Conservation (phyloP, 2,113 vertebrate species). For the Bagarius yarrelli region DNA sequence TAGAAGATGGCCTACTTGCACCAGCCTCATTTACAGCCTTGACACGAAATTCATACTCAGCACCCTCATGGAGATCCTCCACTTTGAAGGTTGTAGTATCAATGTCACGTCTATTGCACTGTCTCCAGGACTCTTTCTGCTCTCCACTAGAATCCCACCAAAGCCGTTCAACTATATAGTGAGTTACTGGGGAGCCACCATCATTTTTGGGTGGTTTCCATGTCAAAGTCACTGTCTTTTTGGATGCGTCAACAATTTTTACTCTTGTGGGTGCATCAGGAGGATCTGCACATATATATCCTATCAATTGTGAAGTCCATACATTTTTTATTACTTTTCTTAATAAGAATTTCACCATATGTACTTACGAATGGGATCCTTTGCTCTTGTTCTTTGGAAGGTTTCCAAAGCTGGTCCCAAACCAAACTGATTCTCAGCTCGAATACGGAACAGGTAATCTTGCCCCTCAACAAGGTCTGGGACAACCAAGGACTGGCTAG, state of each 20-base stretch:
- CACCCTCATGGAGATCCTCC: conserved; percentile 90
- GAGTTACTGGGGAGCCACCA: conserved; percentile 92
- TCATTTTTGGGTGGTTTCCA: conserved; percentile 97
- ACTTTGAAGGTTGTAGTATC: conserved; percentile 88
- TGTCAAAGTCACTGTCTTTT: conserved; percentile 81
- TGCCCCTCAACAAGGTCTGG: conserved; percentile 86
- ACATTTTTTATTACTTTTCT: neutral
- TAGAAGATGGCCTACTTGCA: conserved; percentile 87
- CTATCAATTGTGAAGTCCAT: neutral
- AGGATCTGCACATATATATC: conserved; percentile 75
- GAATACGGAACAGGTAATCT: conserved; percentile 91
- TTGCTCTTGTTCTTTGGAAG: conserved; percentile 79
- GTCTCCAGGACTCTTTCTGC: conserved; percentile 90
- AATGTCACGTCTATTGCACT: conserved; percentile 90
- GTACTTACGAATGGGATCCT: conserved; percentile 90
- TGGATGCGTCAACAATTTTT: conserved; percentile 85
- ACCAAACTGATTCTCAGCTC: conserved; percentile 92
- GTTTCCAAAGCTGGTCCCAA: conserved; percentile 81
- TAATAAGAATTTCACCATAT: neutral
- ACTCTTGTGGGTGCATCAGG: conserved; percentile 93
- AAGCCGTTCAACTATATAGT: conserved; percentile 94
- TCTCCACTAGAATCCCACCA: conserved; percentile 85
- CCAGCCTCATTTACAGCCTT: conserved; percentile 89
- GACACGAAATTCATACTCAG: conserved; percentile 95
- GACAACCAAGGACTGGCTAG: conserved; percentile 83